Percentiles rank a stretch among this genome's conserved stretches.
Evolutionary conservation across 92 coral and sea anemone species (phyloP).

Genomic region (Nematostella vectensis): DNA sequence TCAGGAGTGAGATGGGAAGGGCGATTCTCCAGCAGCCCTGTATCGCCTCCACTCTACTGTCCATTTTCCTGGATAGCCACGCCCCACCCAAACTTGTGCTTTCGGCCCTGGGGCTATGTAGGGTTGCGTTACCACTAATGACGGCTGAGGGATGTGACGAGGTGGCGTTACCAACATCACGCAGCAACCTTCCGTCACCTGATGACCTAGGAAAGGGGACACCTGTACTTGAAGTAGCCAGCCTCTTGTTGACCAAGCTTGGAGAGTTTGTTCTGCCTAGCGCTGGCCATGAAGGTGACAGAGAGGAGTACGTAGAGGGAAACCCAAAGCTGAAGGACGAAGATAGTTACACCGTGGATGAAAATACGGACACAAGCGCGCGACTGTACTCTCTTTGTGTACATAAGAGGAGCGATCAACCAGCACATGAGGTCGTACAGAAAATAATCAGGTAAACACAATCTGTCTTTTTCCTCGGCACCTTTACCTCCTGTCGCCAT

Average conservation of each 20-base stretch:
- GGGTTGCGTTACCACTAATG: constrained; percentile 80
- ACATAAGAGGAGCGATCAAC: constrained; percentile 76
- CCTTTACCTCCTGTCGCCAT: not conserved
- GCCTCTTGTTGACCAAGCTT: constrained; percentile 69
- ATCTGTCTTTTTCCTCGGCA: not conserved
- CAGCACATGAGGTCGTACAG: constrained; percentile 90
- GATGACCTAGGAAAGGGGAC: constrained; percentile 16
- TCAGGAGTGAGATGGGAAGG: constrained; percentile 90
- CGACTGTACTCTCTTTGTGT: constrained; percentile 51
- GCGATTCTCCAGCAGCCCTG: constrained; percentile 84
- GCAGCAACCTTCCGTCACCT: not conserved
- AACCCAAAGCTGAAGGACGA: constrained; percentile 12
- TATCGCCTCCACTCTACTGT: constrained; percentile 82
- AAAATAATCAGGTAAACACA: constrained; percentile 64
- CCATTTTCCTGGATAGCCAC: constrained; percentile 73
- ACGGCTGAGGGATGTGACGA: constrained; percentile 54
- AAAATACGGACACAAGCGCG: constrained; percentile 4
- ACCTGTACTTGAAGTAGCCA: constrained; percentile 64
- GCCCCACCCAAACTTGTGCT: constrained; percentile 89
- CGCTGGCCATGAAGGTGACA: constrained; percentile 21
- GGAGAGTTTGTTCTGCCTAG: constrained; percentile 80
- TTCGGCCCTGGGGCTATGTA: constrained; percentile 75
- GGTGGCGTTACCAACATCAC: constrained; percentile 44
- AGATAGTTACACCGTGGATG: not conserved
- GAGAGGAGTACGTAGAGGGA: not conserved